These are phyloP conservation scores for Crematogaster levior DNA, from an alignment of 2,888 invertebrate genomes.

Conservation along the genomic window DNA sequence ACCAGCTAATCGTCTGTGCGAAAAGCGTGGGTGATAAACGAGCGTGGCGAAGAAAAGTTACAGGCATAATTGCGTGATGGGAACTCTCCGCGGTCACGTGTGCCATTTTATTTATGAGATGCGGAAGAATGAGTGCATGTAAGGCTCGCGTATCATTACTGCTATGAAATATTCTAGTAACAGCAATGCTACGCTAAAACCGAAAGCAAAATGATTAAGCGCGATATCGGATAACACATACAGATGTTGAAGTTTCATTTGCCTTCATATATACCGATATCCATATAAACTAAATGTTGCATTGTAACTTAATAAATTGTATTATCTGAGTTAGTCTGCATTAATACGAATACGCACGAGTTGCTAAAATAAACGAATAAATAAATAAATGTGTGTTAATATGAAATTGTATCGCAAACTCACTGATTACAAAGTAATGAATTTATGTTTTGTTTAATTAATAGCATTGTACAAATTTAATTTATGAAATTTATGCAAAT, in stretches of 20 bases:
- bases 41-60: slow-evolving; percentile 28
- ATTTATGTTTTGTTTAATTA: slow-evolving; percentile 4
- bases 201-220: slow-evolving; percentile 7
- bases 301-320: slow-evolving; percentile 8
- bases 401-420: background rate
- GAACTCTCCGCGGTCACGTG: slow-evolving; percentile 37
- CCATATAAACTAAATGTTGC: background rate
- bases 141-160: slow-evolving; percentile 17
- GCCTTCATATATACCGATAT: background rate
- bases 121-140: slow-evolving; percentile 30
- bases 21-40: slow-evolving; percentile 37
- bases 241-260: background rate
- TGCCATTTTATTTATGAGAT: slow-evolving; percentile 38
- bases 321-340: background rate
- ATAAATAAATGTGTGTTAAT: background rate
- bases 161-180: background rate
- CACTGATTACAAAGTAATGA: slow-evolving; percentile 8
- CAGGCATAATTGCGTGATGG: slow-evolving; percentile 16
- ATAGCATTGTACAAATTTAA: background rate
- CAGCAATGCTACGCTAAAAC: background rate
- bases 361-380: background rate
- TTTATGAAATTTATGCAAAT: slow-evolving; percentile 6
- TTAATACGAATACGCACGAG: background rate
- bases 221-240: background rate
- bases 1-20: slow-evolving; percentile 21